Base-by-base conservation (phyloP, 1,140 invertebrate species). In the Leucophenga varia region DNA sequence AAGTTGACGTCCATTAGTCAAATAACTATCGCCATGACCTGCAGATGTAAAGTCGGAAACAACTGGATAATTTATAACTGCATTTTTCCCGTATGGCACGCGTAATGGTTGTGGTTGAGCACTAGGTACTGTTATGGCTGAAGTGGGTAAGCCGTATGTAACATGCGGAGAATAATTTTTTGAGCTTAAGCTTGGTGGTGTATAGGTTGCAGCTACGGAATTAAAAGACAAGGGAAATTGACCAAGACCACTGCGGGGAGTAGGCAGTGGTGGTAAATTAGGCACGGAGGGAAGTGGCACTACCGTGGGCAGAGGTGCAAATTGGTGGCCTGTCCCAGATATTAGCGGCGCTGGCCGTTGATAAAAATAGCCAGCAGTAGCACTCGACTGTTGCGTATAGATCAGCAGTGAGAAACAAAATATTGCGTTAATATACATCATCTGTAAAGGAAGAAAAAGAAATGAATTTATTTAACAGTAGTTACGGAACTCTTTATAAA, bases 1-100 rank as follows among this genome's bases (percentile, higher is more conserved):
- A 41, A 75, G 41, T 39, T 69, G 59, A 2, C 72, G 59, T 35
- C 72, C 72, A 48, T 72, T 65, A 45, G 55, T 42, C 10, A 59
- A 47, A 18, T 74, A 74, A 3, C 55, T 59, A 5, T 67, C 54
- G 2, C 63, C 63, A 25, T n/a, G n/a, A 8, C 8, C n/a, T 9
- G 28, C 28, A 9, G 28, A 9, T 30, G 28, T n/a, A n/a, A n/a
- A n/a, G n/a, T n/a, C n/a, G n/a, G n/a, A n/a, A n/a, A n/a, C n/a
- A n/a, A n/a, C n/a, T n/a, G n/a, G n/a, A n/a, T n/a, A n/a, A n/a
- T n/a, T n/a, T n/a, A n/a, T n/a, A n/a, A n/a, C n/a, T 2, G 68
- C 56, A 31, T 58, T 48, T 18, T 72, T 64, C 21, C 68, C 68
- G 9, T 48, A 72, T 13, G 68, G 64, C 12, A 72, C 52, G 7